Evolutionary conservation across 2,113 vertebrate species (phyloP), one percentile per base, ranked within the genome.

Genomic region (Promerops cafer): DNA sequence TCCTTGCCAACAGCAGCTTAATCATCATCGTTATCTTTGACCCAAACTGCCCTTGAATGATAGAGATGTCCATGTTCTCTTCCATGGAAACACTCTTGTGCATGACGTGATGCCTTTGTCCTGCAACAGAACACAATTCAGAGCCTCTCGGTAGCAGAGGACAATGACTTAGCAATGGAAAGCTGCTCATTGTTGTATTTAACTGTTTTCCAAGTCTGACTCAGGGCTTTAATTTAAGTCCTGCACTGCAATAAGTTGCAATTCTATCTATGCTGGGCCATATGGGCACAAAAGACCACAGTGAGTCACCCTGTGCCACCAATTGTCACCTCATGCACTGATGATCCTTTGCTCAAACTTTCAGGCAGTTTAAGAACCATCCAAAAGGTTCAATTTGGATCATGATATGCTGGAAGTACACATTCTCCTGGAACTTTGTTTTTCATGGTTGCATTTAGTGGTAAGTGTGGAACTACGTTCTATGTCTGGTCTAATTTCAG

Each of bases 61-160:
- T 4, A 56, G 47, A 27, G 16, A 37, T 40, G 19, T 20, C 42
- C 31, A 17, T 16, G 16, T 63, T 10, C 61, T 9, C 21, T 49
- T 77, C 40, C 50, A 11, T 0, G 0, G 53, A 76, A n/a, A 15
- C 26, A 30, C 18, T 71, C n/a, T 4, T 12, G 22, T 21, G 37
- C 2, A 3, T 39, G 8, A 21, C 22, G 31, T 13, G n/a, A 72
- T 53, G 37, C 14, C 15, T 20, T 42, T 79, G 28, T 90, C 39
- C 66, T 56, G 27, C 17, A 54, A 16, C 13, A 75, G 65, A 60
- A 39, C 49, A 70, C 27, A 35, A 33, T 49, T 87, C 39, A 57
- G 42, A 85, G 26, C 60, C 40, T 83, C 47, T 18, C 31, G 52
- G 31, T 11, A 76, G 39, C 47, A 89, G n/a, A 83, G n/a, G 35